These are phyloP conservation scores for Actinemys pallida DNA, from an alignment of 2,113 vertebrate genomes.

Conservation along the genomic window DNA sequence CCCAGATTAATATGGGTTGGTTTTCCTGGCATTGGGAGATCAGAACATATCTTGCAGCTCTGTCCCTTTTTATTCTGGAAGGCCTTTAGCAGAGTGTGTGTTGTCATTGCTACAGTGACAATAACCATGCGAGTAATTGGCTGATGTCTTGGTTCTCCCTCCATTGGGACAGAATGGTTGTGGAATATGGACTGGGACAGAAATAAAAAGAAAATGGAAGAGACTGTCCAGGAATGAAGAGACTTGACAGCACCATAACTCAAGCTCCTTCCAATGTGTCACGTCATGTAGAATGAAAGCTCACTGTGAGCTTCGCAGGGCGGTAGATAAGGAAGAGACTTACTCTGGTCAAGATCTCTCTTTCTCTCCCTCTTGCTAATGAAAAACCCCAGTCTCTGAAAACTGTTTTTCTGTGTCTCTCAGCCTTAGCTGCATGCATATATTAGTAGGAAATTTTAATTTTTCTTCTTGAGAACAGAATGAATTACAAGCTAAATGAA, in stretches of 20 bases:
- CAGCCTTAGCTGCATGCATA: background rate
- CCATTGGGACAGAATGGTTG: fast-evolving
- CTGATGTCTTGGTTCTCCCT: background rate
- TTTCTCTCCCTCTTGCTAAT: background rate
- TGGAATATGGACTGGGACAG: background rate
- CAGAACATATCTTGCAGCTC: background rate
- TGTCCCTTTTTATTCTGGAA: background rate
- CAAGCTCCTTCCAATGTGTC: background rate
- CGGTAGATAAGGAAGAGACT: background rate
- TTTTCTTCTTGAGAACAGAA: background rate
- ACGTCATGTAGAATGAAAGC: background rate
- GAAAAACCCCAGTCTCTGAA: background rate
- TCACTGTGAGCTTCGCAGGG: background rate
- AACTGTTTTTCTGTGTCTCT: background rate
- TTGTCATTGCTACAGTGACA: fast-evolving
- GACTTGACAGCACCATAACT: background rate
- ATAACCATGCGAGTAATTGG: fast-evolving
- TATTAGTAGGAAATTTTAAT: slow-evolving; percentile 20
- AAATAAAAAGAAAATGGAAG: background rate
- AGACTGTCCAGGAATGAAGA: background rate
- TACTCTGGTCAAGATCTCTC: background rate
- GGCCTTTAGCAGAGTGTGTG: fast-evolving
- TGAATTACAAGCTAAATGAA: background rate
- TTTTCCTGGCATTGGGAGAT: background rate
- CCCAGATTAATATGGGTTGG: background rate